These are phyloP conservation scores for Chiloscyllium plagiosum DNA, from an alignment of 2,113 vertebrate species.

Conservation along the genomic window DNA sequence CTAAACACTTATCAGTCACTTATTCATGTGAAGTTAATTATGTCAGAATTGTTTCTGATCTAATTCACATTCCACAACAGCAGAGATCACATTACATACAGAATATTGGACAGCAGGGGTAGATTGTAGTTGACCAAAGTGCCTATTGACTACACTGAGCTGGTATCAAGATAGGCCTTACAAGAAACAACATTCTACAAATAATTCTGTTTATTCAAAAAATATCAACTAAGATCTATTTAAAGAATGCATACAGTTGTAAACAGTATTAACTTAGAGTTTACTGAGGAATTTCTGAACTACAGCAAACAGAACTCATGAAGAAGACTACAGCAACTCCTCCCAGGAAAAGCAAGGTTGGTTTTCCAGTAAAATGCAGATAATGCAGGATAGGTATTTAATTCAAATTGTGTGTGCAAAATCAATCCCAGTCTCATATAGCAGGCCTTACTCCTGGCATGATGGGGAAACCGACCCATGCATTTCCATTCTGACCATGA, in stretches of 20 bases:
- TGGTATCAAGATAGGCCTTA: background rate
- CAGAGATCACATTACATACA: background rate
- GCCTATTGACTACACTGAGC: background rate
- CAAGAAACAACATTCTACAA: background rate
- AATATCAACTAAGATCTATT: background rate
- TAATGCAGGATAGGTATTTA: background rate
- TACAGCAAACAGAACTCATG: constrained; percentile 3
- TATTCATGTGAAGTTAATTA: background rate
- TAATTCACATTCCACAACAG: background rate
- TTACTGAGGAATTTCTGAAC: background rate
- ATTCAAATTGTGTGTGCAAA: background rate
- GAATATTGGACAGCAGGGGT: background rate
- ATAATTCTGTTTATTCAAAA: background rate
- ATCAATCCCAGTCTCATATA: background rate
- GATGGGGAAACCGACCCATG: background rate
- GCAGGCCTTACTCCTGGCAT: background rate
- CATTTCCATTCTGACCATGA: background rate
- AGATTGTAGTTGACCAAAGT: background rate
- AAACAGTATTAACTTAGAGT: background rate
- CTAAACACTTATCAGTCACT: background rate
- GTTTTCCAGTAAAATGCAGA: background rate
- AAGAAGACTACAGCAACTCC: background rate
- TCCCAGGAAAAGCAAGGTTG: background rate
- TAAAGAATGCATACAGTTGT: background rate
- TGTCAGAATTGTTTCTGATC: background rate